Percentiles rank a stretch among this genome's conserved stretches.
Evolutionary conservation across 2,113 vertebrate species (phyloP).

Genomic region (Odocoileus hemionus): DNA sequence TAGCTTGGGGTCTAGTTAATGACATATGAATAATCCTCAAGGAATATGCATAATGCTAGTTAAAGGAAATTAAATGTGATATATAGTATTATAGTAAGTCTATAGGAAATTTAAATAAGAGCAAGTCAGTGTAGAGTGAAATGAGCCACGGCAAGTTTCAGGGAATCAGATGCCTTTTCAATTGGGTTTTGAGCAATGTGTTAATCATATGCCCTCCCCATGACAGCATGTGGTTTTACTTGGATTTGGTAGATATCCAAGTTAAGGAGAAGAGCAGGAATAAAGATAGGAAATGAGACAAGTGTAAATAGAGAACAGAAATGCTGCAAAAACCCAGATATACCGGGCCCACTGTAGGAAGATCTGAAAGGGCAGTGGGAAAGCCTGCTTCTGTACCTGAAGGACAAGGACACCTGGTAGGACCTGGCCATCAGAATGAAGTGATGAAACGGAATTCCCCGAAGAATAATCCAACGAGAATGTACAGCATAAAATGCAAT

Average conservation of each 20-base stretch:
- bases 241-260: not conserved
- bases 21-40: not conserved
- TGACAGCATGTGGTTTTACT: not conserved
- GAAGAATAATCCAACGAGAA: not conserved
- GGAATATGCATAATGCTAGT: not conserved
- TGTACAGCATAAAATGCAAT: not conserved
- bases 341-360: not conserved
- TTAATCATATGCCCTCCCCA: not conserved
- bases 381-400: not conserved
- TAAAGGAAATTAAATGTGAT: slow-evolving; percentile 5
- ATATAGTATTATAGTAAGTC: not conserved
- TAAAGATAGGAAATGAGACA: not conserved
- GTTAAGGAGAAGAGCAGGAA: not conserved
- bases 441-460: not conserved
- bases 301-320: not conserved
- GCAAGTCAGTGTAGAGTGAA: not conserved
- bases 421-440: not conserved
- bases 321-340: not conserved
- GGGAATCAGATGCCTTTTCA: not conserved
- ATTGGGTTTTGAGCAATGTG: not conserved
- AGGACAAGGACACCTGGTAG: not conserved
- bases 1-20: not conserved
- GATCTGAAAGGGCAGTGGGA: not conserved
- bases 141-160: not conserved
- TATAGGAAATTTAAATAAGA: not conserved